These are phyloP conservation scores for Anas georgica DNA, from an alignment of 2,797 vertebrate species.

Conservation along the genomic window DNA sequence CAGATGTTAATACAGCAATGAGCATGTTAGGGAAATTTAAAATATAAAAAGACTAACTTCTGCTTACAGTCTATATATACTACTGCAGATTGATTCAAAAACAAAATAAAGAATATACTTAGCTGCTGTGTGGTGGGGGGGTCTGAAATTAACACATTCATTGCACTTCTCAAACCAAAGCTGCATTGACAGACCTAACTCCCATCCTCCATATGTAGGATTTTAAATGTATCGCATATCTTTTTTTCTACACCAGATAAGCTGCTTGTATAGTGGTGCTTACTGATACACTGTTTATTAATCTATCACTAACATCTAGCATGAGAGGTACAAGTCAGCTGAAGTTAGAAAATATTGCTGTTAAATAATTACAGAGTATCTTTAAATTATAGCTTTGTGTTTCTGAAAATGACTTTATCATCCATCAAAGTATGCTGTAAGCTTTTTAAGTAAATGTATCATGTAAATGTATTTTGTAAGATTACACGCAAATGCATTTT, in stretches of 20 bases:
- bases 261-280: not conserved
- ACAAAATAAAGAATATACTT: conserved; percentile 40
- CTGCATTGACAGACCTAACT: not conserved
- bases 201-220: not conserved
- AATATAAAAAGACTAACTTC: conserved; percentile 42
- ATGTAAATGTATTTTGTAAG: conserved; percentile 3
- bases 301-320: not conserved
- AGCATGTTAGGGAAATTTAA: conserved; percentile 35
- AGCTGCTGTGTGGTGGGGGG: not conserved
- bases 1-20: conserved; percentile 57
- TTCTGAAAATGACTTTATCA: conserved; percentile 46
- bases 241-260: not conserved
- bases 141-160: not conserved
- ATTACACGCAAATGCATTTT: conserved; percentile 7
- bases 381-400: conserved; percentile 52
- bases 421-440: conserved; percentile 22
- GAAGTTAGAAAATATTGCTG: conserved; percentile 44
- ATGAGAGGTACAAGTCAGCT: not conserved
- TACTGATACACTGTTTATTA: not conserved
- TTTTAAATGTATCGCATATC: not conserved
- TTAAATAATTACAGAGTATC: conserved; percentile 48
- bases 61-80: conserved; percentile 39
- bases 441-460: conserved; percentile 24
- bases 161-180: not conserved
- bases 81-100: conserved; percentile 23